Evolutionary conservation across 2,888 invertebrate genomes (phyloP).

Genomic region (Chymomyza procnemis): DNA sequence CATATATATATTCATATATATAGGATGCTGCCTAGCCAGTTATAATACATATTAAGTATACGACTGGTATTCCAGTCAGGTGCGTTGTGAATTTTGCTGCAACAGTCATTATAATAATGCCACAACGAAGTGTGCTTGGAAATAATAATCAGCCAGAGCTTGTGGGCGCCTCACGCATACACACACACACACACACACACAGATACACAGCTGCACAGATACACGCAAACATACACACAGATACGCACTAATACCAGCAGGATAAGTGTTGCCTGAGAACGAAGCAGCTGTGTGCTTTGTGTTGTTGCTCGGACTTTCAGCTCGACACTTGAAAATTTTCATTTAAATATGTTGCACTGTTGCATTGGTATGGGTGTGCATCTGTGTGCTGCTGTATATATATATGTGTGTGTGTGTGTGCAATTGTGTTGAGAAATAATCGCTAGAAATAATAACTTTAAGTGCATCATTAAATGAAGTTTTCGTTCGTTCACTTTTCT

Average conservation of each 20-base stretch:
- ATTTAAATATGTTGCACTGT: slow-evolving; percentile 51
- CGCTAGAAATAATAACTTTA: slow-evolving; percentile 66
- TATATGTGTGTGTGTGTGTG: slow-evolving; percentile 63
- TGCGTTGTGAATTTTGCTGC: slow-evolving; percentile 74
- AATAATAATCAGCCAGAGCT: slow-evolving; percentile 63
- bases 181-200: background rate
- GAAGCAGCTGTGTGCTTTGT: slow-evolving; percentile 8
- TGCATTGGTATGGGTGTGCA: background rate
- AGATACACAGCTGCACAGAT: background rate
- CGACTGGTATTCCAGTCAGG: slow-evolving; percentile 50
- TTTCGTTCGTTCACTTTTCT: slow-evolving; percentile 27
- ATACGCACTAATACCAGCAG: slow-evolving; percentile 12
- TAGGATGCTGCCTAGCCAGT: background rate
- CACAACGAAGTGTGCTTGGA: slow-evolving; percentile 75
- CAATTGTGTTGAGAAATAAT: slow-evolving; percentile 41
- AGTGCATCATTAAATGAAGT: slow-evolving; percentile 64
- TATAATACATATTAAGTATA: background rate
- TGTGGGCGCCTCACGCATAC: background rate
- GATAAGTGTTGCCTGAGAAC: slow-evolving; percentile 8
- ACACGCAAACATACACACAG: background rate
- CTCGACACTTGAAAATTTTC: slow-evolving; percentile 61
- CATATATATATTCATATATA: too few species aligned
- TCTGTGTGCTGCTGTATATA: slow-evolving; percentile 30
- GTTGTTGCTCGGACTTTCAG: slow-evolving; percentile 2
- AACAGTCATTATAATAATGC: slow-evolving; percentile 75